Percentiles rank a stretch among this genome's conserved stretches.
These are phyloP conservation scores for Callaeas wilsoni DNA, from an alignment of 2,113 vertebrate genomes.

Conservation along the genomic window DNA sequence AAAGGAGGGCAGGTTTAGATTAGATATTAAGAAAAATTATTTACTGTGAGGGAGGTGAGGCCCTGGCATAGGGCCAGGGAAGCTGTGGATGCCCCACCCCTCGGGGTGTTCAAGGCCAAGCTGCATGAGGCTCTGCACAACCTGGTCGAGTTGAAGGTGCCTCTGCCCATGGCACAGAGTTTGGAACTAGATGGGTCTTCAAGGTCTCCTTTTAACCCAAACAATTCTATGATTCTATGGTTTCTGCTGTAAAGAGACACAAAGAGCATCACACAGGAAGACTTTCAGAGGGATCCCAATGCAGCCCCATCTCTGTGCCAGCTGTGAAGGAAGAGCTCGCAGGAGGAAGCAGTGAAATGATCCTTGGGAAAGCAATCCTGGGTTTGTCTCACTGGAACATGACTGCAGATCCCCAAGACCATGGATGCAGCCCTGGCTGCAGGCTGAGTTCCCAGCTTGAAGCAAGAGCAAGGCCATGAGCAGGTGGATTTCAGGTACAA, in stretches of 20 bases:
- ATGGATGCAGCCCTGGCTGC: rapidly evolving
- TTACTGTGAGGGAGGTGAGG: not conserved
- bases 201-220: not conserved
- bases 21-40: not conserved
- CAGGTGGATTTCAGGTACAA: not conserved
- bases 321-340: not conserved
- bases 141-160: not conserved
- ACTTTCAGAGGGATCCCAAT: not conserved
- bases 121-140: not conserved
- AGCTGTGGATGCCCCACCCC: not conserved
- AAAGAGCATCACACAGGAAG: not conserved
- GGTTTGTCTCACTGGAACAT: not conserved
- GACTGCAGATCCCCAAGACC: not conserved
- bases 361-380: not conserved
- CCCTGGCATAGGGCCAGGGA: not conserved
- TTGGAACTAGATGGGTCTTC: not conserved
- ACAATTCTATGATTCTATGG: not conserved
- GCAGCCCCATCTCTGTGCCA: not conserved
- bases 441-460: not conserved
- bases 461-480: not conserved
- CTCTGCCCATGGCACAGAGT: not conserved
- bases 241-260: not conserved
- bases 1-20: not conserved
- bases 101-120: not conserved
- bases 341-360: not conserved